These are phyloP conservation scores for Chrysotoxum bicinctum DNA, from an alignment of 2,888 invertebrate species.

Conservation along the genomic window DNA sequence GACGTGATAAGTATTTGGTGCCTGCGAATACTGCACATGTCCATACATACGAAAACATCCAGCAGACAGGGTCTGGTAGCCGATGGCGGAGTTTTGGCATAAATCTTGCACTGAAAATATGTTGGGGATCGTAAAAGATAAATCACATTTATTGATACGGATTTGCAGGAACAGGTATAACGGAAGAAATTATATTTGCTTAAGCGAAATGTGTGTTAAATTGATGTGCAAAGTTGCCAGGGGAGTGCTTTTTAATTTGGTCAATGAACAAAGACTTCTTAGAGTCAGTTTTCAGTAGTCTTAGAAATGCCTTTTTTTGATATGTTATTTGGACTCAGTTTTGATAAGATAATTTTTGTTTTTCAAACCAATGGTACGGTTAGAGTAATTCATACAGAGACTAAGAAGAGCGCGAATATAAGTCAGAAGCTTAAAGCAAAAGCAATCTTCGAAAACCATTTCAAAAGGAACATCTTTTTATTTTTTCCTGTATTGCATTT, in stretches of 20 bases:
- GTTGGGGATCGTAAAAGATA: constrained; percentile 58
- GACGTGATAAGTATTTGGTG: constrained; percentile 57
- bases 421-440: too few species aligned
- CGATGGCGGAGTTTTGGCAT: constrained; percentile 26
- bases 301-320: too few species aligned
- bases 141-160: constrained; percentile 64
- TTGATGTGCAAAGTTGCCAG: neutral
- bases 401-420: too few species aligned
- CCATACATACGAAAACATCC: neutral
- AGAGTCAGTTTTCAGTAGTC: too few species aligned
- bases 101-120: constrained; percentile 64
- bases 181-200: neutral
- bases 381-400: too few species aligned
- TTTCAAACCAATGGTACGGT: too few species aligned
- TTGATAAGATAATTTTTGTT: too few species aligned
- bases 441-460: too few species aligned
- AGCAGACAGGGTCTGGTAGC: neutral
- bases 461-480: too few species aligned
- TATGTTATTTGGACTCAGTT: too few species aligned
- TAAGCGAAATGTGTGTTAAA: constrained; percentile 25
- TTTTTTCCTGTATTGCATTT: too few species aligned
- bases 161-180: constrained; percentile 52
- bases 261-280: too few species aligned
- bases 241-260: neutral
- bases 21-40: neutral